Percentiles rank a stretch among this genome's conserved stretches.
Evolutionary conservation across 1,140 invertebrate genomes (phyloP).

Genomic region (Drosophila orosa): DNA sequence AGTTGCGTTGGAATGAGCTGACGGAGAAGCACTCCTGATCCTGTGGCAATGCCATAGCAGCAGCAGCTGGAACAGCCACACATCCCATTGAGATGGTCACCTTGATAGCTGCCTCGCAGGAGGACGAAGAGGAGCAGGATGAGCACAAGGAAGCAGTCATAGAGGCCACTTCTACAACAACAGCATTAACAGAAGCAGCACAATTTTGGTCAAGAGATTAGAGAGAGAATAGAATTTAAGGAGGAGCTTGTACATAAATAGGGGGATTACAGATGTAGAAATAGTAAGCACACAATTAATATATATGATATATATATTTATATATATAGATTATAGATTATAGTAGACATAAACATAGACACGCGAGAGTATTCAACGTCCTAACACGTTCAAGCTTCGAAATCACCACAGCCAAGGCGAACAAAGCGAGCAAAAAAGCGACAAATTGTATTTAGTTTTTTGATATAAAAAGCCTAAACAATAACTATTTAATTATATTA

Average conservation of each 20-base stretch:
- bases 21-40: conserved; percentile 84
- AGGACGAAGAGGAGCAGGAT: conserved; percentile 4
- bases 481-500: conserved; percentile 51
- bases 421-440: conserved; percentile 28
- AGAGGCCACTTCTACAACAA: conserved; percentile 4
- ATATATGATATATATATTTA: conserved; percentile 26
- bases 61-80: conserved; percentile 27
- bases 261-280: conserved; percentile 38
- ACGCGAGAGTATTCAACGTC: conserved; percentile 61
- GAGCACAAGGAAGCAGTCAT: conserved; percentile 1
- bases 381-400: conserved; percentile 37
- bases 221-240: conserved; percentile 15
- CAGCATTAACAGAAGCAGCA: conserved; percentile 64
- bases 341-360: conserved; percentile 36
- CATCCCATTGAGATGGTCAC: conserved; percentile 43
- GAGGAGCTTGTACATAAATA: conserved; percentile 56
- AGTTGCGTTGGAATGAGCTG: conserved; percentile 92
- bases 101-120: conserved; percentile 11
- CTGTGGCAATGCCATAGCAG: conserved; percentile 10
- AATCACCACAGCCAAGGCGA: conserved; percentile 43
- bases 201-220: conserved; percentile 73
- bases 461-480: conserved; percentile 36
- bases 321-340: conserved; percentile 23
- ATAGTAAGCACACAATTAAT: conserved; percentile 39
- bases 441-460: conserved; percentile 52